Evolutionary conservation across 2,888 invertebrate genomes (phyloP).

Genomic region (Autographa pulchrina): DNA sequence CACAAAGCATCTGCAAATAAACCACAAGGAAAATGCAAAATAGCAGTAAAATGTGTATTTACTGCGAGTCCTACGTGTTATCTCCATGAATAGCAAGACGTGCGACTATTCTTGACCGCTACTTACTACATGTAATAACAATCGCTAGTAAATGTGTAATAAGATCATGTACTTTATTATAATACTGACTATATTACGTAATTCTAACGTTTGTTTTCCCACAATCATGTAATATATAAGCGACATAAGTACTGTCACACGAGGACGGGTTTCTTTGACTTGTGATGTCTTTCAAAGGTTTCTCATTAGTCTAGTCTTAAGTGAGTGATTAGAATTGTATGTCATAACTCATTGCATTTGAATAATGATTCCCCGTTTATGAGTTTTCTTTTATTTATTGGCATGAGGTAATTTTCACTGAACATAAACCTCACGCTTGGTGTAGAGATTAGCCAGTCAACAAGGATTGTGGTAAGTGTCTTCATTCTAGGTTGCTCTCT

Average conservation of each 20-base stretch:
- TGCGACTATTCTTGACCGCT: slow-evolving; percentile 10
- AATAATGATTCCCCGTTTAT: slow-evolving; percentile 11
- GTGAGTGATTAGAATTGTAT: slow-evolving; percentile 8
- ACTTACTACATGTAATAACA: slow-evolving; percentile 22
- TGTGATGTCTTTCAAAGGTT: slow-evolving; percentile 18
- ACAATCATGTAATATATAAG: slow-evolving; percentile 19
- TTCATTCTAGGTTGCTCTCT: no score
- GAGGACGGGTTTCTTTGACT: slow-evolving; percentile 31
- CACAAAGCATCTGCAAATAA: not conserved
- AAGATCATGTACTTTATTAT: slow-evolving; percentile 23
- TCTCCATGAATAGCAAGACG: slow-evolving; percentile 18
- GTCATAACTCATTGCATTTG: not conserved
- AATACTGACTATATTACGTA: slow-evolving; percentile 17
- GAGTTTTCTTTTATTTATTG: not conserved
- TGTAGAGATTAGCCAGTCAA: not conserved
- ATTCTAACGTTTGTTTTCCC: slow-evolving; percentile 17
- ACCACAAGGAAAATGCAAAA: not conserved
- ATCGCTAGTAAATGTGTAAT: slow-evolving; percentile 33
- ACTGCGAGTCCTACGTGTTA: slow-evolving; percentile 1
- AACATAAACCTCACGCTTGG: not conserved
- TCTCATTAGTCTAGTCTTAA: slow-evolving; percentile 17
- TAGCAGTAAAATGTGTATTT: not conserved
- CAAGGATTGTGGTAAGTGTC: no score
- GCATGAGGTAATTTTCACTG: not conserved
- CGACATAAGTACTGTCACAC: not conserved